Conservation (phyloP, 2,888 invertebrate genomes). For the Agrilus mali region DNA sequence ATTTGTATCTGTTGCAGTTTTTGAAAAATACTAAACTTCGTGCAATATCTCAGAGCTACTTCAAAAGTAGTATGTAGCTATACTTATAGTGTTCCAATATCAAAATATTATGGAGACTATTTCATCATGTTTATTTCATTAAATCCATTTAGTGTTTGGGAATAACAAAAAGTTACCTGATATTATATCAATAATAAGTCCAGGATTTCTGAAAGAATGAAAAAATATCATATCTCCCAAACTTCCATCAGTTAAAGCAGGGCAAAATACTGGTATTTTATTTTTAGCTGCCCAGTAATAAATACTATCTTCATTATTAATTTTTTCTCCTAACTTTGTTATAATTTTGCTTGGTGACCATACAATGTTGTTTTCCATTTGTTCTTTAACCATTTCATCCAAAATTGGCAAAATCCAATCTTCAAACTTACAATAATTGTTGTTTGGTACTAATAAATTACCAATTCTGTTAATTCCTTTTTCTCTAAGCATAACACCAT, state of each 20-base stretch:
- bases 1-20: too few relatives aligned
- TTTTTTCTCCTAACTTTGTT: conserved; percentile 74
- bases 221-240: conserved; percentile 99
- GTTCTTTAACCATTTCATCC: conserved; percentile 81
- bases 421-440: conserved; percentile 96
- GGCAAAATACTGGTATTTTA: conserved; percentile 94
- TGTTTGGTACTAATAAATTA: conserved; percentile 93
- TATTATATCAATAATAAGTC: conserved; percentile 84
- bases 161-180: conserved; percentile 41
- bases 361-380: conserved; percentile 53
- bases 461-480: conserved; percentile 76
- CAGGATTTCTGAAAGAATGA: conserved; percentile 87
- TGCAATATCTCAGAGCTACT: too few relatives aligned
- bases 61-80: too few relatives aligned
- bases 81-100: too few relatives aligned
- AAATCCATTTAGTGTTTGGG: too few relatives aligned
- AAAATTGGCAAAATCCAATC: conserved; percentile 93
- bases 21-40: too few relatives aligned
- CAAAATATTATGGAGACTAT: too few relatives aligned
- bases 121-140: too few relatives aligned
- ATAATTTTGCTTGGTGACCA: conserved; percentile 93
- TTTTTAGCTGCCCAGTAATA: conserved; percentile 96
- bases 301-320: conserved; percentile 81
- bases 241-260: conserved; percentile 95
- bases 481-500: conserved; percentile 66